Evolutionary conservation across 1,140 invertebrate genomes (phyloP).

Genomic region (Aporrectodea caliginosa): DNA sequence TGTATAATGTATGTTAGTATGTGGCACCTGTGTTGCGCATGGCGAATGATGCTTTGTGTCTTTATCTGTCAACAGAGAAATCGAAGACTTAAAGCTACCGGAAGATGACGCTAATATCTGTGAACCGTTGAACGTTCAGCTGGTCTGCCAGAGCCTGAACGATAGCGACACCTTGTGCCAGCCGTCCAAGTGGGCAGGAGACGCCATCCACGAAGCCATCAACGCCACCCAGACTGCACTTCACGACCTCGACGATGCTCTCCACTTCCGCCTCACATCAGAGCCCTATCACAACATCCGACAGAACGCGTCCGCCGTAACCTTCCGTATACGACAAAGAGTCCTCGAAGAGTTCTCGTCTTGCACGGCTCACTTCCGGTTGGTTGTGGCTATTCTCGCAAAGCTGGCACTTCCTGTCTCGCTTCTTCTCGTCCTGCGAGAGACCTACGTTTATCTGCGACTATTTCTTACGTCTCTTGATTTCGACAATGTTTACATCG

Average conservation of each 20-base stretch:
- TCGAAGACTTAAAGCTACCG: too few relatives aligned
- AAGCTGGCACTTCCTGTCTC: constrained; percentile 11
- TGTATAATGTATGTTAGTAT: too few relatives aligned
- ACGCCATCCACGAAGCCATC: constrained; percentile 27
- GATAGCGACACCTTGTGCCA: too few relatives aligned
- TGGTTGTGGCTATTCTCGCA: constrained; percentile 10
- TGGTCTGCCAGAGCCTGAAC: constrained; percentile 24
- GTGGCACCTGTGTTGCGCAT: too few relatives aligned
- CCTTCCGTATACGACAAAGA: constrained; percentile 4
- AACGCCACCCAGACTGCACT: constrained; percentile 27
- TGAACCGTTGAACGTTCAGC: constrained; percentile 7
- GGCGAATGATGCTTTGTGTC: too few relatives aligned
- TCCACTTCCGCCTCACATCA: constrained; percentile 16
- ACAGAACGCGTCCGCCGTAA: neutral
- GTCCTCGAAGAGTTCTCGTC: constrained; percentile 6
- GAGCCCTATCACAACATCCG: constrained; percentile 21
- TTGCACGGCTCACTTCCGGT: constrained; percentile 1
- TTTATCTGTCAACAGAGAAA: too few relatives aligned
- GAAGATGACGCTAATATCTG: constrained; percentile 23
- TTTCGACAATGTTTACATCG: constrained; percentile 29
- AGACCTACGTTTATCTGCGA: too few relatives aligned
- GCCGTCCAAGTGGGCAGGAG: constrained; percentile 25
- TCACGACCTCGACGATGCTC: neutral
- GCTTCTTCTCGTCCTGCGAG: too few relatives aligned
- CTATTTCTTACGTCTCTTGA: too few relatives aligned